These are phyloP conservation scores for Xestia ashworthii DNA, from an alignment of 2,888 invertebrate genomes.

Conservation along the genomic window DNA sequence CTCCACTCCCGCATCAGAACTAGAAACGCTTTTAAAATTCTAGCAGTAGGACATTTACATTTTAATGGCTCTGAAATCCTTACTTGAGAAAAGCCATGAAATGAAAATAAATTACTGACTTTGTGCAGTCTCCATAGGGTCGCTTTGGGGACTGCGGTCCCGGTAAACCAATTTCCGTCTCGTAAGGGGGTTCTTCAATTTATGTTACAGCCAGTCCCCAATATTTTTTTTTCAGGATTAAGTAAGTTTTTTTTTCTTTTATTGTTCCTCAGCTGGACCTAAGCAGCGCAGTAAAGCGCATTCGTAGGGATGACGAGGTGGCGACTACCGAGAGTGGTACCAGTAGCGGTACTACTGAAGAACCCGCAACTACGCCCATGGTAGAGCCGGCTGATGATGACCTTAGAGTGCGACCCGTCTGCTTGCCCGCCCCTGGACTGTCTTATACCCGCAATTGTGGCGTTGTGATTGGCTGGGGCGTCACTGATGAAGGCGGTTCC, in stretches of 20 bases:
- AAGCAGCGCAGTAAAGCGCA: slow-evolving; percentile 81
- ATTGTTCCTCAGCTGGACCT: slow-evolving; percentile 78
- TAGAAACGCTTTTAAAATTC: background rate
- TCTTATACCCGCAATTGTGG: slow-evolving; percentile 89
- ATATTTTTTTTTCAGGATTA: background rate
- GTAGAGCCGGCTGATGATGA: slow-evolving; percentile 74
- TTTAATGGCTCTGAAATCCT: background rate
- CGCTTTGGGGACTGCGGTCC: background rate
- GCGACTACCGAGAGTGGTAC: background rate
- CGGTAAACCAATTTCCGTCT: background rate
- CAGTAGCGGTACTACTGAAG: slow-evolving; percentile 25
- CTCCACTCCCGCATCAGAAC: background rate
- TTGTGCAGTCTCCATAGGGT: background rate
- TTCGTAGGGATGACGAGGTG: slow-evolving; percentile 61
- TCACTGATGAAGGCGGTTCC: slow-evolving; percentile 93
- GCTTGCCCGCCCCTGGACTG: slow-evolving; percentile 92
- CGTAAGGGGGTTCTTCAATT: background rate
- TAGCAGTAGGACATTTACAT: background rate
- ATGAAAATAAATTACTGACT: slow-evolving; percentile 9
- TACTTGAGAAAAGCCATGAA: background rate
- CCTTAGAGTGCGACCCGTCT: slow-evolving; percentile 93
- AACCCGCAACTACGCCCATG: slow-evolving; percentile 18
- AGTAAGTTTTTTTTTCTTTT: no score
- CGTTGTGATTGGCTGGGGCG: slow-evolving; percentile 95
- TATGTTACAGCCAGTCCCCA: background rate